Conservation (phyloP, 1,140 invertebrate genomes). For the Archivesica marissinica region DNA sequence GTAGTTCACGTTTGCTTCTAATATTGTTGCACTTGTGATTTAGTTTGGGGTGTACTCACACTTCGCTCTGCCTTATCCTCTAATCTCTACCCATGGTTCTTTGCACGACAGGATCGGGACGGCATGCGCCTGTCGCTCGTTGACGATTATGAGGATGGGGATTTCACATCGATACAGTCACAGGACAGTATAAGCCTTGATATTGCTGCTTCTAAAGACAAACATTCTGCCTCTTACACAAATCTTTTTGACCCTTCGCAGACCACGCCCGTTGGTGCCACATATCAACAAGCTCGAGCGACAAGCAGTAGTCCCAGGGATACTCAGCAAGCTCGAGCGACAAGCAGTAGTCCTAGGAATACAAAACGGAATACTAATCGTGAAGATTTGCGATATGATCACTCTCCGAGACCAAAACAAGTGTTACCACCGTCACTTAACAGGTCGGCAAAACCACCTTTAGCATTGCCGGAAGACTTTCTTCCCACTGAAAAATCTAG, state of each 20-base stretch:
- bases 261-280: conserved; percentile 67
- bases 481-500: conserved; percentile 64
- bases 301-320: conserved; percentile 16
- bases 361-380: not conserved
- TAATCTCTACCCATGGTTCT: conserved; percentile 61
- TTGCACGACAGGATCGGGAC: conserved; percentile 63
- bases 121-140: conserved; percentile 67
- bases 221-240: conserved; percentile 93
- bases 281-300: conserved; percentile 58
- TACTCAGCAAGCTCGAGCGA: conserved; percentile 52
- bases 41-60: conserved; percentile 36
- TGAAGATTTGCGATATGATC: conserved; percentile 35
- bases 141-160: conserved; percentile 67
- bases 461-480: conserved; percentile 74
- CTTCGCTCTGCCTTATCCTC: conserved; percentile 59
- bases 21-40: conserved; percentile 9
- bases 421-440: conserved; percentile 13
- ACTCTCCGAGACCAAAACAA: conserved; percentile 10
- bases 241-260: conserved; percentile 91
- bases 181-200: conserved; percentile 87
- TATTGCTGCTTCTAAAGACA: conserved; percentile 91
- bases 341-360: conserved; percentile 13
- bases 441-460: conserved; percentile 65
- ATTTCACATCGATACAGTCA: conserved; percentile 44
- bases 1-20: conserved; percentile 24